Evolutionary conservation across 2,113 vertebrate genomes (phyloP), one percentile per base, ranked within the genome.

Genomic region (Coturnix japonica): DNA sequence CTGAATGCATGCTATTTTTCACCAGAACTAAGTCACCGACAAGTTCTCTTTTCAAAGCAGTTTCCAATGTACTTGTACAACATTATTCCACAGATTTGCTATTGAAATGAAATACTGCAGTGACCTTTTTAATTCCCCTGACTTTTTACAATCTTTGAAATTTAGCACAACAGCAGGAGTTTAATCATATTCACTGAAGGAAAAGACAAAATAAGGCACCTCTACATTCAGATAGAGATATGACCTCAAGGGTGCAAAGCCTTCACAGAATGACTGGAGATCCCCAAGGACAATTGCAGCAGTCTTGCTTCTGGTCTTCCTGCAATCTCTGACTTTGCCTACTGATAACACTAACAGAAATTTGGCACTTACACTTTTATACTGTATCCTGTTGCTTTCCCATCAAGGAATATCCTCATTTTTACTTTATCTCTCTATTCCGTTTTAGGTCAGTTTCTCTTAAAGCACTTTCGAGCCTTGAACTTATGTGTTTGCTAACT

Each of bases 91-190:
- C 70, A 91, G 97, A 94, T 97, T 95, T 97, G 94, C 96, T 93
- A 81, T 90, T 95, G 97, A 97, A 96, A 97, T 97, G 95, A 98
- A 97, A 98, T 97, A 97, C 80, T 93, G 89, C 95, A 81, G 77
- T 96, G 97, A 97, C 97, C 97, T 98, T 98, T 98, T 95, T 92
- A 97, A 97, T 97, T 97, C 96, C 96, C 96, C 81, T 91, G 97
- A 96, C 96, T 98, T 98, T 97, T 97, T 96, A 97, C 96, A 97
- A 87, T 97, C 97, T 97, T 97, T 96, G 96, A 97, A 97, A 98
- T 97, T 97, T 96, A 97, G 95, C 96, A 97, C 97, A 97, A 97
- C 96, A 97, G 97, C 95, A 93, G 94, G 96, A 95, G 95, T 97
- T 98, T 97, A 97, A 98, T 98, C 97, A 97, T 96, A 96, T 96